Evolutionary conservation across 2,113 vertebrate species (phyloP).

Genomic region (Labeo rohita): DNA sequence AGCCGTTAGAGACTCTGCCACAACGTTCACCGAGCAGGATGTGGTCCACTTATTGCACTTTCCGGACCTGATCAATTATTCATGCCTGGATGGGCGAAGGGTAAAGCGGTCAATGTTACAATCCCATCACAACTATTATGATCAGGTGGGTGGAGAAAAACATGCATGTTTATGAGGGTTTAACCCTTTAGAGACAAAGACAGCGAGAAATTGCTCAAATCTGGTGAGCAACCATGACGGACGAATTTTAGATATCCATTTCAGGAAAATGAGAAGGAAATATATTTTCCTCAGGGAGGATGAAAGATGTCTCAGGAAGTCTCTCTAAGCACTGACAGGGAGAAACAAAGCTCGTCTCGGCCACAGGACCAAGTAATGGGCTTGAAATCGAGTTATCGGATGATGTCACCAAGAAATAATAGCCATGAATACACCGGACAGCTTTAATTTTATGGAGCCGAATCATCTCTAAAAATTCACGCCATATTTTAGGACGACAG

Average conservation of each 20-base stretch:
- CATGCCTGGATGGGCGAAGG: conserved; percentile 63
- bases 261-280: background rate
- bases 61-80: conserved; percentile 80
- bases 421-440: background rate
- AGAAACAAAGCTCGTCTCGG: background rate
- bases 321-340: background rate
- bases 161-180: background rate
- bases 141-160: background rate
- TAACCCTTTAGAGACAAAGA: conserved; percentile 13
- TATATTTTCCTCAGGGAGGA: no score
- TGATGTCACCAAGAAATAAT: conserved; percentile 18
- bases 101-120: conserved; percentile 62
- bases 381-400: conserved; percentile 4
- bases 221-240: background rate
- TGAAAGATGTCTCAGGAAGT: background rate
- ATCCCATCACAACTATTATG: conserved; percentile 42
- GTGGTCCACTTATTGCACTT: conserved; percentile 69
- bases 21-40: conserved; percentile 52
- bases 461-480: background rate
- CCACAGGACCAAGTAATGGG: background rate
- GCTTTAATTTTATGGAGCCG: background rate
- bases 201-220: background rate
- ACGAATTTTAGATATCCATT: background rate
- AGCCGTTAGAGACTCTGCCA: conserved; percentile 35
- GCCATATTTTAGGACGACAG: background rate